Evolutionary conservation across 2,888 invertebrate species (phyloP).

Genomic region (Dolomedes plantarius): DNA sequence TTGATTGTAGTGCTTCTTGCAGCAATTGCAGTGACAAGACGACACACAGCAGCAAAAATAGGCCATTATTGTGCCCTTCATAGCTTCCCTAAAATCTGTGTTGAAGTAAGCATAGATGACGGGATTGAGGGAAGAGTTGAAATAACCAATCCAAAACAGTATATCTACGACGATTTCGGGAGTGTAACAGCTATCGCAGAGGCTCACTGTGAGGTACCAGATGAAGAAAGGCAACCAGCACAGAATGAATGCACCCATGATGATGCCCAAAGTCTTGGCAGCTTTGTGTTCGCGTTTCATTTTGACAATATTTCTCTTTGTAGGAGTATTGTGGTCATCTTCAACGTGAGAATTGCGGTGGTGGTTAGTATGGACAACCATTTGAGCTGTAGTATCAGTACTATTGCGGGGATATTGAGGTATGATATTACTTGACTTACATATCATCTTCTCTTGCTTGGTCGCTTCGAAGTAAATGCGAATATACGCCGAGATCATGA

Average conservation of each 20-base stretch:
- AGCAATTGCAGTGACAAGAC: neutral
- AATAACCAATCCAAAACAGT: constrained; percentile 99
- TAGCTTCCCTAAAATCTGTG: constrained; percentile 97
- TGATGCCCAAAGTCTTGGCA: constrained; percentile 95
- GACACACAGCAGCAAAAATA: constrained; percentile 89
- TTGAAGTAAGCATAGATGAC: constrained; percentile 97
- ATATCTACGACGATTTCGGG: constrained; percentile 91
- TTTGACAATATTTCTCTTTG: constrained; percentile 91
- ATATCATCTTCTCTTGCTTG: constrained; percentile 91
- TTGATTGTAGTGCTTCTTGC: constrained; percentile 78
- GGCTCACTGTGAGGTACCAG: constrained; percentile 83
- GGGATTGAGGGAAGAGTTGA: constrained; percentile 97
- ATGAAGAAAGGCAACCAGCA: constrained; percentile 98
- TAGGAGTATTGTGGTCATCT: constrained; percentile 84
- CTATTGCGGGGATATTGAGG: constrained; percentile 64
- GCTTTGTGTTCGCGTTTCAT: constrained; percentile 80
- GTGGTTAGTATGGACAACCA: constrained; percentile 71
- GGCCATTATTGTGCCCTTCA: constrained; percentile 89
- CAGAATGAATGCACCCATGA: constrained; percentile 96
- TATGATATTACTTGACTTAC: constrained; percentile 78
- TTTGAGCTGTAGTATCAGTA: constrained; percentile 66
- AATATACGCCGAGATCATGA: constrained; percentile 93
- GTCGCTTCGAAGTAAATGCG: constrained; percentile 93
- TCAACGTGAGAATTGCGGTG: constrained; percentile 78
- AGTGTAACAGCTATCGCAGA: constrained; percentile 80